Evolutionary conservation across 2,797 vertebrate species (phyloP), one percentile per base, ranked within the genome.

Genomic region (Margarornis squamiger): DNA sequence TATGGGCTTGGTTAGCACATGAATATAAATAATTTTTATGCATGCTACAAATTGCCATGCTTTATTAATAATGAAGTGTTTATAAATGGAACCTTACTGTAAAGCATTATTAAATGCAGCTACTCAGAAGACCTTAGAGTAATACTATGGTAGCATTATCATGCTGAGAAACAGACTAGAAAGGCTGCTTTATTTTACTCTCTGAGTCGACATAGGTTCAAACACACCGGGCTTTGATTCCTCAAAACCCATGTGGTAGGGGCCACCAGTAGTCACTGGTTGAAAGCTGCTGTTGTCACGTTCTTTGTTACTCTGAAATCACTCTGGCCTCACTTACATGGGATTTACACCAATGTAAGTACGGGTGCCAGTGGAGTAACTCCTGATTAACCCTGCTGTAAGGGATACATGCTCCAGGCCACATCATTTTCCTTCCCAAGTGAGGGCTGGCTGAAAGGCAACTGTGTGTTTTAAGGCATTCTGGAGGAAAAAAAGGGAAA

Each of bases 11-110:
- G 94, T 97, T 98, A 98, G 96, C 97, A 96, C 96, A 97, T 97
- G 97, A 98, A 97, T 96, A 98, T 97, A 97, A 98, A 97, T 98
- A 96, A 97, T 97, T 96, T 97, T 96, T 94, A 92, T 96, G 96
- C 96, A 95, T 91, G 83, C 93, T 94, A 95, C 96, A 97, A 93
- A 97, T 97, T 96, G 96, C 94, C 94, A 94, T 95, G 95, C 96
- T 97, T 97, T 97, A 97, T 97, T 92, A 96, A 97, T 95, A 93
- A 93, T 91, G 86, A 96, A 97, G 97, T 96, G 95, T 97, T 95
- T 97, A 49, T 96, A 97, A 97, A 93, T 95, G 85, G 96, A 95
- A 95, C 93, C 95, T 96, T 96, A 88, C 95, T 95, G 95, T 93
- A 97, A 92, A 96, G 77, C 88, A 87, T 92, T 94, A 97, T 95